Conservation (phyloP, 2,888 invertebrate species). For the Poecilobothrus nobilitatus region DNA sequence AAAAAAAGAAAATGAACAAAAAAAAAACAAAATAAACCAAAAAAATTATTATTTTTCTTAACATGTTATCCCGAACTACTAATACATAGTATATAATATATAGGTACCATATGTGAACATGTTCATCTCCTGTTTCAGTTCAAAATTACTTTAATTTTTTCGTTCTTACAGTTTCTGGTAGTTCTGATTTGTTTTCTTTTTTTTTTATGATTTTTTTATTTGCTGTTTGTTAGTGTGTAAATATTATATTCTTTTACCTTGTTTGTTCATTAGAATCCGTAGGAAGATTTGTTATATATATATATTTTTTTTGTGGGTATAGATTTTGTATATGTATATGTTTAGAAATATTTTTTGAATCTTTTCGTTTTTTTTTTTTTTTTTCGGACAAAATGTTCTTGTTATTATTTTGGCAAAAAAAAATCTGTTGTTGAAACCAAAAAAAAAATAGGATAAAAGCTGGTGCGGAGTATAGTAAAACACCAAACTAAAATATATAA, state of each 20-base stretch:
- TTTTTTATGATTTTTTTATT: neutral
- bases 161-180: no score
- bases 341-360: neutral
- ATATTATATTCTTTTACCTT: neutral
- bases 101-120: neutral
- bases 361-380: neutral
- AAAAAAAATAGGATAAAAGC: neutral
- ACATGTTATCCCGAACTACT: no score
- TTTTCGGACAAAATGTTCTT: neutral
- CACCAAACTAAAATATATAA: neutral
- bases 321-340: neutral
- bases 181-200: neutral
- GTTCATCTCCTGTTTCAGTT: neutral
- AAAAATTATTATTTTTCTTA: no score
- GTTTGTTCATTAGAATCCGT: neutral
- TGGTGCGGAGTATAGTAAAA: neutral
- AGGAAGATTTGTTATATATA: neutral
- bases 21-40: no score
- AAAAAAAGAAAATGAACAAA: neutral
- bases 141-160: no score
- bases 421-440: neutral
- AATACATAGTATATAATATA: no score
- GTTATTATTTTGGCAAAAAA: no score
- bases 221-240: no score
- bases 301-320: neutral